A percentile compares a stretch with the other conserved stretches of the same genome.
These are phyloP conservation scores for Aphelinus certus DNA, from an alignment of 1,140 invertebrate genomes.

Conservation along the genomic window DNA sequence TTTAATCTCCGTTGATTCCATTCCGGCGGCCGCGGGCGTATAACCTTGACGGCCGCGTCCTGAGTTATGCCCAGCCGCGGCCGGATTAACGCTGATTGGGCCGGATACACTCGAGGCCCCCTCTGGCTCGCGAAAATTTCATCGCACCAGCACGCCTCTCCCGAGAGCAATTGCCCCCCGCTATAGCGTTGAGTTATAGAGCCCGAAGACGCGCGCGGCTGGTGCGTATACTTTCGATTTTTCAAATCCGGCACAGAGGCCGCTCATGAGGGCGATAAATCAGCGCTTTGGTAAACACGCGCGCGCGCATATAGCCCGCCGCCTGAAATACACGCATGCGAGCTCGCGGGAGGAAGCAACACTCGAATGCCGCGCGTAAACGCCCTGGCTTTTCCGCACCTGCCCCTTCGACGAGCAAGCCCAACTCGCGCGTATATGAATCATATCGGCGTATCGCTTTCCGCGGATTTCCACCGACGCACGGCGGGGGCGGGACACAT, in stretches of 20 bases:
- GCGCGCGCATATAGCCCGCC: background rate
- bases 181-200: too few relatives aligned
- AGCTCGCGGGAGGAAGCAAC: background rate
- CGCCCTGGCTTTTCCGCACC: background rate
- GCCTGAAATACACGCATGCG: constrained; percentile 4
- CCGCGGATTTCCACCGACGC: too few relatives aligned
- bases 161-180: too few relatives aligned
- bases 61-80: background rate
- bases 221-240: too few relatives aligned
- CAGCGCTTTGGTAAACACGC: background rate
- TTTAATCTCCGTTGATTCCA: constrained; percentile 21
- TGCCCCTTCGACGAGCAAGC: background rate
- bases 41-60: background rate
- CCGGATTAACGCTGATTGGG: background rate
- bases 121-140: background rate
- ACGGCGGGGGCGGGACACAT: too few relatives aligned
- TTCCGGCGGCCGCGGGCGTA: background rate
- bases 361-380: background rate
- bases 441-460: too few relatives aligned
- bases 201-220: too few relatives aligned
- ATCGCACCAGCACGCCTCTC: background rate
- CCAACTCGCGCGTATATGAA: too few relatives aligned
- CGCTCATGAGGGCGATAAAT: background rate
- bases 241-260: too few relatives aligned
- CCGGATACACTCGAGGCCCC: too few relatives aligned